These are phyloP conservation scores for Asteroscopus sphinx DNA, from an alignment of 2,888 invertebrate genomes.

Conservation along the genomic window DNA sequence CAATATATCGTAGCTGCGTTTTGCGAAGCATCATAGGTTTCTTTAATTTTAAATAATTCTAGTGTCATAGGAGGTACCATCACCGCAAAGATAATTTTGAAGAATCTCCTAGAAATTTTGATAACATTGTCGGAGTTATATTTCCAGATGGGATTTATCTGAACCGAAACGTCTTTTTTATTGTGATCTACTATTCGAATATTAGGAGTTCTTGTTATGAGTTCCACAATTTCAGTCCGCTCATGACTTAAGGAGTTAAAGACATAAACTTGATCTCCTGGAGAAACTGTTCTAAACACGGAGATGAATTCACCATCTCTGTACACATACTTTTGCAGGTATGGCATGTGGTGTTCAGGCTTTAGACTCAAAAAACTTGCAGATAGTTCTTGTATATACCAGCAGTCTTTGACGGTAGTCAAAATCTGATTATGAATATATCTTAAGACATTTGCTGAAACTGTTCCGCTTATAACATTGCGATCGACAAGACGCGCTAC, in stretches of 20 bases:
- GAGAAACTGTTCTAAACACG: constrained; percentile 83
- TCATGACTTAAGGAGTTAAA: constrained; percentile 96
- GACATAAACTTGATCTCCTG: constrained; percentile 92
- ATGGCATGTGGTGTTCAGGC: constrained; percentile 92
- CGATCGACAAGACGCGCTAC: constrained; percentile 98
- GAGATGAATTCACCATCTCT: constrained; percentile 82
- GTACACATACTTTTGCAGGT: constrained; percentile 79
- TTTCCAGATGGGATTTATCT: constrained; percentile 83
- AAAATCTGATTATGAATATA: constrained; percentile 93
- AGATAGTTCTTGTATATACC: constrained; percentile 80
- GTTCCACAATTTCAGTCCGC: constrained; percentile 93
- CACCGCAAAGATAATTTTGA: constrained; percentile 92
- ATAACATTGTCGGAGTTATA: constrained; percentile 71
- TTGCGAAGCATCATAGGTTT: constrained; percentile 70
- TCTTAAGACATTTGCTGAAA: constrained; percentile 95
- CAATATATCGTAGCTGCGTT: constrained; percentile 80
- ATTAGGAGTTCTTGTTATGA: constrained; percentile 92
- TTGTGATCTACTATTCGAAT: constrained; percentile 93
- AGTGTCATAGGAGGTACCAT: constrained; percentile 94
- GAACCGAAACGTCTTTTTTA: constrained; percentile 86
- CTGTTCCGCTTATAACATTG: constrained; percentile 98
- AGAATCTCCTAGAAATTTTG: constrained; percentile 83
- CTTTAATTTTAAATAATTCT: constrained; percentile 90
- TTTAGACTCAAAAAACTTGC: constrained; percentile 92
- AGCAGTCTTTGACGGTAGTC: constrained; percentile 76